phyloP scores from a whole-genome alignment of 53 echinoderm and acorn worm genomes.

The Paracentrotus lividus region DNA sequence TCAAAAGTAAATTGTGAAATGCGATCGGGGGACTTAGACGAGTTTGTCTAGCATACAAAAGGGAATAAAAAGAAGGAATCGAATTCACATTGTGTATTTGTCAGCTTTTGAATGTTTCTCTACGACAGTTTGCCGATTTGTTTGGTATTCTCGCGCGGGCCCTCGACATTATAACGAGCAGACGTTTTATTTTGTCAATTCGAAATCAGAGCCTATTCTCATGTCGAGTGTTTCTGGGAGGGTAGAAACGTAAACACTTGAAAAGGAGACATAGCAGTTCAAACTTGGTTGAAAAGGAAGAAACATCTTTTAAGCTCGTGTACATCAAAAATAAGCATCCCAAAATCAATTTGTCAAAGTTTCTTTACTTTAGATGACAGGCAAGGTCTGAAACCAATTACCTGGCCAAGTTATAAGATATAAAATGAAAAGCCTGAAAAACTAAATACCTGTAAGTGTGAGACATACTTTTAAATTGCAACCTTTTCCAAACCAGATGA shows the following conservation, averaged over 20 bases:
- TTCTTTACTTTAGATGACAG: neutral
- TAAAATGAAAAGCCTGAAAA: neutral
- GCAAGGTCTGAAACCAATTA: too few relatives aligned
- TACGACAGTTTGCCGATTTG: neutral
- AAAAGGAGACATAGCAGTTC: neutral
- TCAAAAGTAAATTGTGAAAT: conserved; percentile 27
- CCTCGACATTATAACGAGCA: conserved; percentile 28
- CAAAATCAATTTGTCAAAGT: neutral
- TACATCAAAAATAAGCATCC: neutral
- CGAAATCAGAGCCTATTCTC: neutral
- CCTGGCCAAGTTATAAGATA: neutral
- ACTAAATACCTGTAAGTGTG: too few relatives aligned
- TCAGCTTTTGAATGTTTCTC: neutral
- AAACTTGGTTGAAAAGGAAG: neutral
- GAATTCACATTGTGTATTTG: conserved; percentile 33
- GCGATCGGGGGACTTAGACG: conserved; percentile 20
- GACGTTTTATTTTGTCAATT: conserved; percentile 16
- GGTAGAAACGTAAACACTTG: conserved; percentile 25
- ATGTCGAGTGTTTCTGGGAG: conserved; percentile 21
- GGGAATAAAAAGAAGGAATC: neutral
- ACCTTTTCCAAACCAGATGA: too few relatives aligned
- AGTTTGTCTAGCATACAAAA: conserved; percentile 11
- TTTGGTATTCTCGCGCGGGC: conserved; percentile 29
- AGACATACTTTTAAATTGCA: too few relatives aligned
- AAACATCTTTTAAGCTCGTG: neutral